These are phyloP conservation scores for Charanyca ferruginea DNA, from an alignment of 2,888 invertebrate genomes.

Conservation along the genomic window DNA sequence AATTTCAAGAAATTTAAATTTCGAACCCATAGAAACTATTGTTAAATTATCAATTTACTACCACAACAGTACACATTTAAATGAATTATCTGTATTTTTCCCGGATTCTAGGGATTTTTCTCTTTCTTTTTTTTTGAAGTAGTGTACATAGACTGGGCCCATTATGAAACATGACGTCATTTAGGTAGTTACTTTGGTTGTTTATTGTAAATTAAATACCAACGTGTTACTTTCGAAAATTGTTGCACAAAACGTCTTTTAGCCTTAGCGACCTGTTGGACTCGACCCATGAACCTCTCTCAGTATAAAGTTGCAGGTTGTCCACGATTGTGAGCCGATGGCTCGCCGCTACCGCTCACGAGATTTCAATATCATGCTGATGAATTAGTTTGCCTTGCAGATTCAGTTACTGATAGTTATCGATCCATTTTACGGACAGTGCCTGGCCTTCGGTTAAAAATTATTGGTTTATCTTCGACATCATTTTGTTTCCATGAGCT, in stretches of 20 bases:
- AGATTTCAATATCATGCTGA: conserved; percentile 62
- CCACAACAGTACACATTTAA: too few relatives aligned
- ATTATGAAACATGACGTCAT: too few relatives aligned
- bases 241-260: background rate
- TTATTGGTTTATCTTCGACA: conserved; percentile 29
- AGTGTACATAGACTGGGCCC: too few relatives aligned
- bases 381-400: conserved; percentile 62
- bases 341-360: conserved; percentile 18
- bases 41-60: too few relatives aligned
- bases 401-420: conserved; percentile 48
- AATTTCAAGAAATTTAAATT: too few relatives aligned
- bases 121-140: too few relatives aligned
- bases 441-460: conserved; percentile 20
- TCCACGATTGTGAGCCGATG: conserved; percentile 47
- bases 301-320: conserved; percentile 53
- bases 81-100: too few relatives aligned
- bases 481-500: too few relatives aligned
- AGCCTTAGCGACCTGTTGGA: conserved; percentile 39
- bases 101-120: too few relatives aligned
- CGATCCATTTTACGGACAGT: conserved; percentile 24
- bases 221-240: background rate
- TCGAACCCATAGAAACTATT: too few relatives aligned
- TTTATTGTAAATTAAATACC: too few relatives aligned
- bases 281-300: conserved; percentile 26
- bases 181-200: too few relatives aligned